Conservation (phyloP, 64 coral and sea anemone genomes). For the Actinia tenebrosa region DNA sequence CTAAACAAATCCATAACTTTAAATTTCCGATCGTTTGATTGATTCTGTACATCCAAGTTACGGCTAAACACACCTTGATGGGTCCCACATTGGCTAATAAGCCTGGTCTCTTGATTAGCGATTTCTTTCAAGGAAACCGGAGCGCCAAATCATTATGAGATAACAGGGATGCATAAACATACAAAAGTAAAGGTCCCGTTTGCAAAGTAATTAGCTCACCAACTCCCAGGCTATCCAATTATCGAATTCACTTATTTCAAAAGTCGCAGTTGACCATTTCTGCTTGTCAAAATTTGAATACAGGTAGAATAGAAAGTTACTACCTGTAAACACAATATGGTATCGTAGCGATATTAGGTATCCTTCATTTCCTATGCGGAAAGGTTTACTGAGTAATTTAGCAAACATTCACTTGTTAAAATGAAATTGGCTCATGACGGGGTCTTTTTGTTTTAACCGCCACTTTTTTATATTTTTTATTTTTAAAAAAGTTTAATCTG, state of each 20-base stretch:
- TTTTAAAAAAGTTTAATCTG: too few relatives aligned
- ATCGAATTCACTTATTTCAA: not conserved
- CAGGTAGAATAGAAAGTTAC: not conserved
- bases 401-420: conserved; percentile 10
- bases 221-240: not conserved
- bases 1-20: conserved; percentile 8
- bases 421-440: not conserved
- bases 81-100: not conserved
- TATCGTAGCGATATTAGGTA: not conserved
- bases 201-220: not conserved
- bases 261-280: not conserved
- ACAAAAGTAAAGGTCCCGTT: not conserved
- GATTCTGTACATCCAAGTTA: not conserved
- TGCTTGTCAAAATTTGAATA: not conserved
- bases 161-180: not conserved
- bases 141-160: not conserved
- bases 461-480: not conserved
- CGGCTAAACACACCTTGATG: not conserved
- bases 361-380: not conserved
- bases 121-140: not conserved
- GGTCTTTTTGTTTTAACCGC: conserved; percentile 6
- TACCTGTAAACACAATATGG: not conserved
- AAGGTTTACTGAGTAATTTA: not conserved
- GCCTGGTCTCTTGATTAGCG: not conserved
- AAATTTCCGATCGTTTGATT: conserved; percentile 16